phyloP scores from a whole-genome alignment of 2,113 vertebrate species.

The Hemiscyllium ocellatum region DNA sequence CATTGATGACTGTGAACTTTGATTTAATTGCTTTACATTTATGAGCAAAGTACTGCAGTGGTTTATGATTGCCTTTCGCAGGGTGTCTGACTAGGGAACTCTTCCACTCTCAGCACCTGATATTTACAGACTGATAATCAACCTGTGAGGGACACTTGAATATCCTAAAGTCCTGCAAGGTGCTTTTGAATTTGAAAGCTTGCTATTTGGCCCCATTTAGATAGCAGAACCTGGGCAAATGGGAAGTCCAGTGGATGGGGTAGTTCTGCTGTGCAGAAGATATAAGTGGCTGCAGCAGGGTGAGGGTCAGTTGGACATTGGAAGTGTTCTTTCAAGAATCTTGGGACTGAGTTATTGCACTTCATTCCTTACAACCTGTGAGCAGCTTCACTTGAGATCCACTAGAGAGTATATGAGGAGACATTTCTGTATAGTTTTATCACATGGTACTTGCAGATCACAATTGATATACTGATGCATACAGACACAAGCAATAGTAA shows the following conservation, averaged over 20 bases:
- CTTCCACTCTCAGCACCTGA: too few relatives aligned
- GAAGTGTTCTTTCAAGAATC: neutral
- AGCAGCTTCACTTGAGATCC: neutral
- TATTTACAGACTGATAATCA: too few relatives aligned
- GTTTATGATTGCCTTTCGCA: too few relatives aligned
- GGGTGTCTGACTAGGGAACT: too few relatives aligned
- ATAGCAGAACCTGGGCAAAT: neutral
- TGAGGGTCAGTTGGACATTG: neutral
- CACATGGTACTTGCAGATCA: neutral
- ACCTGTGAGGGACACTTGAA: too few relatives aligned
- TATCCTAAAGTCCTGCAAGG: too few relatives aligned
- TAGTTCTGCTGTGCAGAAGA: neutral
- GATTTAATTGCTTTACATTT: too few relatives aligned
- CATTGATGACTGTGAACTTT: too few relatives aligned
- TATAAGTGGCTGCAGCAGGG: neutral
- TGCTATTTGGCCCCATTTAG: neutral
- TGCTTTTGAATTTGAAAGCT: too few relatives aligned
- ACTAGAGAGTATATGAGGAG: neutral
- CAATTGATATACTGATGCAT: neutral
- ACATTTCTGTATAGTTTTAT: neutral
- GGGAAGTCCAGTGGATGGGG: too few relatives aligned
- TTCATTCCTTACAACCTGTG: neutral
- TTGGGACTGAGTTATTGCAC: neutral
- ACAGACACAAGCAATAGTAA: neutral
- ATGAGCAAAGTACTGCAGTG: too few relatives aligned